Evolutionary conservation across 2,888 invertebrate species (phyloP).

Genomic region (Lysandra bellargus): DNA sequence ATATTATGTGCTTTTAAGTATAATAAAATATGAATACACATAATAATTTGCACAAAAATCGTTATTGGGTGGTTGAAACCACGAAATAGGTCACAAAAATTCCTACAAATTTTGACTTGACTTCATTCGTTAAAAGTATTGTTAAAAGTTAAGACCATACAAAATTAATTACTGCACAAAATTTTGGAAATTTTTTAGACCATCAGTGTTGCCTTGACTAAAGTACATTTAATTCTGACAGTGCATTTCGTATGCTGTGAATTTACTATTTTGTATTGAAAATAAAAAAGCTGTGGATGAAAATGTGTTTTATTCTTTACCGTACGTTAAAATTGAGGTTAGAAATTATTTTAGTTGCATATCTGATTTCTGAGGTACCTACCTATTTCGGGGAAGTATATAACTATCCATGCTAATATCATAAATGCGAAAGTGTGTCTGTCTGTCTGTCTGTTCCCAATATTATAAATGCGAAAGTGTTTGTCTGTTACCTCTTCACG

Average conservation of each 20-base stretch:
- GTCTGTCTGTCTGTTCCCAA: no score
- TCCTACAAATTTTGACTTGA: no score
- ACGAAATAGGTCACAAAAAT: no score
- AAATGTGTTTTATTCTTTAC: conserved; percentile 8
- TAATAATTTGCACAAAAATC: neutral
- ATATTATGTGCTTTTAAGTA: neutral
- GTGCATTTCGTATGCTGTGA: conserved; percentile 27
- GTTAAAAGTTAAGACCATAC: no score
- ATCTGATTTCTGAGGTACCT: no score
- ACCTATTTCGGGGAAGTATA: no score
- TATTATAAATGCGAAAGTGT: no score
- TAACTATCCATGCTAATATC: no score
- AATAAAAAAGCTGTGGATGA: conserved; percentile 25
- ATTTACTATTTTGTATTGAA: conserved; percentile 2
- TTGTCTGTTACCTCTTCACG: no score
- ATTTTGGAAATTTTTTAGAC: neutral
- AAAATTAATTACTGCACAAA: conserved; percentile 4
- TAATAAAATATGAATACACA: neutral
- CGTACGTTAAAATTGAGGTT: neutral
- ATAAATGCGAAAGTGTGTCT: no score
- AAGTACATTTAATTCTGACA: conserved; percentile 20
- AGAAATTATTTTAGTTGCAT: neutral
- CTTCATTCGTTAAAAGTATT: no score
- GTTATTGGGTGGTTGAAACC: no score
- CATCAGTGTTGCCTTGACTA: conserved; percentile 13